Conservation (phyloP, 2,888 invertebrate genomes). For the Clivina fossor region DNA sequence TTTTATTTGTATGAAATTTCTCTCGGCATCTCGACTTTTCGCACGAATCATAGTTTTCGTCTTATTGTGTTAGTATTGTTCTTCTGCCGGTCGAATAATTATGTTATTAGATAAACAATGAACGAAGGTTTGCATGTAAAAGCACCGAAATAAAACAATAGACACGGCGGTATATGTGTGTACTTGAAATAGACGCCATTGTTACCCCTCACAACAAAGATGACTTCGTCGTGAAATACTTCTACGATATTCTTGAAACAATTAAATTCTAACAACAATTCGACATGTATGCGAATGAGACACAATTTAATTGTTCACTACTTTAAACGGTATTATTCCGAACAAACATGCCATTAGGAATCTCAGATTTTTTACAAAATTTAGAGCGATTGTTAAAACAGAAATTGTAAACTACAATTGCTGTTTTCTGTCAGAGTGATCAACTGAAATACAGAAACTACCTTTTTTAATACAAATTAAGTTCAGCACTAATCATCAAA, state of each 20-base stretch:
- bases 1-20: conserved; percentile 25
- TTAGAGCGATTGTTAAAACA: too few relatives aligned
- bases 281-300: conserved; percentile 25
- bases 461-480: too few relatives aligned
- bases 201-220: too few relatives aligned
- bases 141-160: conserved; percentile 14
- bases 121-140: conserved; percentile 28
- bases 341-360: too few relatives aligned
- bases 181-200: conserved; percentile 26
- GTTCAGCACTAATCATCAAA: too few relatives aligned
- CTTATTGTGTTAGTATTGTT: conserved; percentile 29
- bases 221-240: conserved; percentile 10
- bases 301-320: conserved; percentile 15
- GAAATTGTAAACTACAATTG: too few relatives aligned
- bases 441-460: too few relatives aligned
- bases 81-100: conserved; percentile 22
- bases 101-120: conserved; percentile 29
- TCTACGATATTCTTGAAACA: conserved; percentile 12
- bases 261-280: conserved; percentile 26
- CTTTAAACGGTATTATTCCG: too few relatives aligned
- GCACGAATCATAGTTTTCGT: conserved; percentile 17
- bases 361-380: too few relatives aligned
- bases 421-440: too few relatives aligned
- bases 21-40: conserved; percentile 17
- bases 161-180: not conserved